A percentile compares a stretch with the other conserved stretches of the same genome.
Evolutionary conservation across 2,888 invertebrate genomes (phyloP).

Genomic region (Creontiades dilutus): DNA sequence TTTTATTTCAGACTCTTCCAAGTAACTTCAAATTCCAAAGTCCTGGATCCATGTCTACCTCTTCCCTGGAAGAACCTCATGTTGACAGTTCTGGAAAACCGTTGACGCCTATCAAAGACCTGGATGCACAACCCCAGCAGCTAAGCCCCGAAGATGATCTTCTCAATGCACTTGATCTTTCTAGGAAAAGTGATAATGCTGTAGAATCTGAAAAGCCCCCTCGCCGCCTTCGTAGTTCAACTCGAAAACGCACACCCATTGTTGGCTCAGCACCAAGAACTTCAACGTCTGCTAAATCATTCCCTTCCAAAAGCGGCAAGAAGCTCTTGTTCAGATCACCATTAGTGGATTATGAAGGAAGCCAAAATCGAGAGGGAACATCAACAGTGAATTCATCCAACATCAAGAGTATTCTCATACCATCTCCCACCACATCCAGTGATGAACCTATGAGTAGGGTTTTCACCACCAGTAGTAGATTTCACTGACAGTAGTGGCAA

Average conservation of each 20-base stretch:
- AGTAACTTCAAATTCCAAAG: constrained; percentile 3
- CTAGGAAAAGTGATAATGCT: constrained; percentile 50
- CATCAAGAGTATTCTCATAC: constrained; percentile 46
- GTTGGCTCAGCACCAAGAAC: neutral
- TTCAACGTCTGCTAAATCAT: neutral
- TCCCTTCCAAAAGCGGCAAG: constrained; percentile 2
- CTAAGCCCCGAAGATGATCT: constrained; percentile 64
- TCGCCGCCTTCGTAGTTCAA: constrained; percentile 57
- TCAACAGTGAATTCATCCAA: neutral
- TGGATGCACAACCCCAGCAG: constrained; percentile 16
- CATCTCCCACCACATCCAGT: constrained; percentile 35
- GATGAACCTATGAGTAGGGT: constrained; percentile 59
- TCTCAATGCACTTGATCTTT: constrained; percentile 72
- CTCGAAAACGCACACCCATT: neutral
- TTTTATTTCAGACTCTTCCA: neutral
- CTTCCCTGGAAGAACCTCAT: neutral
- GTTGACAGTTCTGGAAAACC: neutral
- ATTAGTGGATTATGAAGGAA: constrained; percentile 55
- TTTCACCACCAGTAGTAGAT: constrained; percentile 63
- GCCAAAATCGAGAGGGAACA: neutral
- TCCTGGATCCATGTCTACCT: neutral
- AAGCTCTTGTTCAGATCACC: constrained; percentile 61
- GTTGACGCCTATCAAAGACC: constrained; percentile 28
- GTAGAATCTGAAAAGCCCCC: constrained; percentile 40
- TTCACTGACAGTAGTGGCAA: constrained; percentile 63